Evolutionary conservation across 2,888 invertebrate species (phyloP), one percentile per base, ranked within the genome.

Genomic region (Torymus texanus): DNA sequence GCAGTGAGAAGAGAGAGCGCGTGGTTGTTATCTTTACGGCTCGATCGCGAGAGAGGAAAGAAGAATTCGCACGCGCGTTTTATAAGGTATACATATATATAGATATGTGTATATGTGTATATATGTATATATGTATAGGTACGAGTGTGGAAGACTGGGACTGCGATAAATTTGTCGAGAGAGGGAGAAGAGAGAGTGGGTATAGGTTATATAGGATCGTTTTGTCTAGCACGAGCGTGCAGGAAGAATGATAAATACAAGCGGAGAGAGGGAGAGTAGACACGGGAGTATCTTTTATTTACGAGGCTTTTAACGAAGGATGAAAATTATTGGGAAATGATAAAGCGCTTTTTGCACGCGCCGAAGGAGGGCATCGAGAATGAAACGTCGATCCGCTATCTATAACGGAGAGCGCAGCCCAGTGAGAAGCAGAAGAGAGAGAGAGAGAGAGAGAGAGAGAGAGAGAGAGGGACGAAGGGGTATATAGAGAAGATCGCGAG

Each of bases 11-110:
- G 29, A 3, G 29, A 29, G 4, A 18, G 5, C 16, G 58, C 13
- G 13, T 11, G 10, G 41, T 55, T 55, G 24, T 41, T 56, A 63
- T 73, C 73, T 73, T 73, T 73, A 73, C n/a, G 14, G 56, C 41
- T 65, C 63, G 5, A 24, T 16, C 56, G 56, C 56, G 18, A 72
- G n/a, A 62, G 50, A 21, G 21, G 21, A 21, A 2, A 21, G 24
- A 65, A 29, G 18, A 21, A 21, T 24, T 65, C 61, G 62, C 65
- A 73, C 62, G 41, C 56, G 12, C 51, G 51, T 13, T 10, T 56
- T 63, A 72, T 62, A 12, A 8, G 5, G 10, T 29, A 5, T 29
- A 29, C 8, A 5, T 29, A 29, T 29, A 29, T 29, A 29, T 29
- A n/a, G n/a, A n/a, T n/a, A 29, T 5, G 29, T 1, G 41, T 41